These are phyloP conservation scores for Phylloscopus whistleri DNA, from an alignment of 2,113 vertebrate genomes.

Conservation along the genomic window DNA sequence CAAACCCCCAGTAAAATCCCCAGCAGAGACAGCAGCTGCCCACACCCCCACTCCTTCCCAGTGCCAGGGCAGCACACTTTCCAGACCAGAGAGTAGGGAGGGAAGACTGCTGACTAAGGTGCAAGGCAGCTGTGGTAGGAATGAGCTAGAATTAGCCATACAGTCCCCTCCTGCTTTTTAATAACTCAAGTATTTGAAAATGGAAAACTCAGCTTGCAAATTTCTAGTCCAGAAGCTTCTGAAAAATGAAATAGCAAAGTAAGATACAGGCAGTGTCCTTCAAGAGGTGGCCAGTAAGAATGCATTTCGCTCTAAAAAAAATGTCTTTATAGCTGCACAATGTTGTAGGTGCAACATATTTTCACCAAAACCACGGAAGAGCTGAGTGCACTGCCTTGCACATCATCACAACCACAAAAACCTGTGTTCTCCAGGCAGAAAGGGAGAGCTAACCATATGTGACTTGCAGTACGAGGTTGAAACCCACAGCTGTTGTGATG, in stretches of 20 bases:
- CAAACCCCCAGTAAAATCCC: not conserved
- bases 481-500: not conserved
- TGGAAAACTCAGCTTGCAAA: not conserved
- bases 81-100: not conserved
- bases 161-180: not conserved
- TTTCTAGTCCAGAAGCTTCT: not conserved
- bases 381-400: not conserved
- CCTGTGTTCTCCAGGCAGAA: not conserved
- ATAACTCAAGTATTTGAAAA: not conserved
- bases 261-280: not conserved
- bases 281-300: not conserved
- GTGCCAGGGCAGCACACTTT: not conserved
- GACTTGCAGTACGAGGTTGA: not conserved
- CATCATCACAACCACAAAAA: not conserved
- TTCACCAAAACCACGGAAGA: not conserved
- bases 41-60: rapidly evolving
- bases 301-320: not conserved
- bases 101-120: not conserved
- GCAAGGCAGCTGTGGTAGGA: not conserved
- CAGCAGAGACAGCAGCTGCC: not conserved
- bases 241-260: not conserved
- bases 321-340: not conserved
- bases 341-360: not conserved
- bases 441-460: not conserved
- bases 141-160: not conserved